A percentile compares a stretch with the other conserved stretches of the same genome.
These are phyloP conservation scores for Zosterops lateralis DNA, from an alignment of 2,113 vertebrate species.

Conservation along the genomic window DNA sequence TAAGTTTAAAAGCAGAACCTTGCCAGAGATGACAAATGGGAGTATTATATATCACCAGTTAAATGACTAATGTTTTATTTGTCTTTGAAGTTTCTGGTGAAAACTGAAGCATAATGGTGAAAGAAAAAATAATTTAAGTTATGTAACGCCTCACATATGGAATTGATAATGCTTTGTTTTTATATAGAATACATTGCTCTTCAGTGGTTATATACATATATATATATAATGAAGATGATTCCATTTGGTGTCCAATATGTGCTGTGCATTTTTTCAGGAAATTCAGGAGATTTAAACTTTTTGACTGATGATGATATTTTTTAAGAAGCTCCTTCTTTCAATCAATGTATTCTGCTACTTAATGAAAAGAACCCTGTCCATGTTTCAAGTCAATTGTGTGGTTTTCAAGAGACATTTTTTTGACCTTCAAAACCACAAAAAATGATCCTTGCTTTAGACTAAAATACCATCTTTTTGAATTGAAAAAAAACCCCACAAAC, in stretches of 20 bases:
- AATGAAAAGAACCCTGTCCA: neutral
- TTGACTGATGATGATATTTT: neutral
- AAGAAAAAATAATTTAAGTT: constrained; percentile 18
- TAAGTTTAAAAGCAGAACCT: neutral
- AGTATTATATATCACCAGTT: neutral
- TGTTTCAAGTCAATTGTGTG: neutral
- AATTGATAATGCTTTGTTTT: neutral
- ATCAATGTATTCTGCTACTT: neutral
- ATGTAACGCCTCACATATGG: neutral
- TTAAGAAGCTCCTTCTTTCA: neutral
- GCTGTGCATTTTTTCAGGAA: neutral
- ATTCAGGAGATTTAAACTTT: neutral
- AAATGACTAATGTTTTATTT: constrained; percentile 25
- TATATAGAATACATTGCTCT: neutral
- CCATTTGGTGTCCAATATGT: neutral
- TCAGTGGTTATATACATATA: neutral
- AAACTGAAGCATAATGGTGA: neutral
- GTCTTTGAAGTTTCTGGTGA: constrained; percentile 23
- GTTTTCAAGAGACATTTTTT: neutral
- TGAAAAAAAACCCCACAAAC: neutral
- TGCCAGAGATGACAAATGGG: neutral
- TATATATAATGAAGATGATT: neutral
- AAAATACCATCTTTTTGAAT: neutral
- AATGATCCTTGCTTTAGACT: neutral
- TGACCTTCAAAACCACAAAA: neutral